Percentiles rank a stretch among this genome's conserved stretches.
phyloP scores from a whole-genome alignment of 2,113 vertebrate genomes.

The Serinus canaria region DNA sequence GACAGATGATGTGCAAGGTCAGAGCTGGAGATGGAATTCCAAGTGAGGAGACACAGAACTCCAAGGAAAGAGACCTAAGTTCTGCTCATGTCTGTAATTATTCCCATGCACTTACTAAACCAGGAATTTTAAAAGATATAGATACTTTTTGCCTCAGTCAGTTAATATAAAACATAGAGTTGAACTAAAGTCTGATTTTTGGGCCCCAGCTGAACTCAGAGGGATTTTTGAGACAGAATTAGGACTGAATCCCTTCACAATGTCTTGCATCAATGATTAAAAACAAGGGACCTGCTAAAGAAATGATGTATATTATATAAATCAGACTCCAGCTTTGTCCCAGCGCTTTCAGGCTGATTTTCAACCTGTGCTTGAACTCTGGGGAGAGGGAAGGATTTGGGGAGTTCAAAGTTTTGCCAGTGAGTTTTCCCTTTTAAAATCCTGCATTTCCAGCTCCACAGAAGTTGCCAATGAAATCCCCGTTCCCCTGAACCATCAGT shows the following conservation, averaged over 20 bases:
- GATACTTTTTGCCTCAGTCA: not conserved
- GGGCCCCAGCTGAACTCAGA: fast-evolving
- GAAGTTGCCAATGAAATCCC: not conserved
- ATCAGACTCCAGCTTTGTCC: not conserved
- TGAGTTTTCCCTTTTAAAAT: not conserved
- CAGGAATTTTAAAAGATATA: not conserved
- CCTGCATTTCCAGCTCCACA: not conserved
- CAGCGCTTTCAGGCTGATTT: not conserved
- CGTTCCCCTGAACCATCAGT: not conserved
- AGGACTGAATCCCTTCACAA: not conserved
- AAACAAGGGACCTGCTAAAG: not conserved
- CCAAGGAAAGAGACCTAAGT: not conserved
- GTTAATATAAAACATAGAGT: not conserved
- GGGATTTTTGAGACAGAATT: not conserved
- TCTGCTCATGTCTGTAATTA: not conserved
- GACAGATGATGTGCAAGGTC: not conserved
- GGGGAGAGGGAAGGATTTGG: not conserved
- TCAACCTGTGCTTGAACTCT: not conserved
- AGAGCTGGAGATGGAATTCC: not conserved
- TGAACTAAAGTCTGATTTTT: not conserved
- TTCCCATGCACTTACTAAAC: not conserved
- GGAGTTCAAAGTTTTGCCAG: not conserved
- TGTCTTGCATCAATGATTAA: not conserved
- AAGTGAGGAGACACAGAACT: not conserved
- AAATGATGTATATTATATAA: fast-evolving